A percentile compares a stretch with the other conserved stretches of the same genome.
These are phyloP conservation scores for Drosophila stalkeri DNA, from an alignment of 2,888 invertebrate genomes.

Conservation along the genomic window DNA sequence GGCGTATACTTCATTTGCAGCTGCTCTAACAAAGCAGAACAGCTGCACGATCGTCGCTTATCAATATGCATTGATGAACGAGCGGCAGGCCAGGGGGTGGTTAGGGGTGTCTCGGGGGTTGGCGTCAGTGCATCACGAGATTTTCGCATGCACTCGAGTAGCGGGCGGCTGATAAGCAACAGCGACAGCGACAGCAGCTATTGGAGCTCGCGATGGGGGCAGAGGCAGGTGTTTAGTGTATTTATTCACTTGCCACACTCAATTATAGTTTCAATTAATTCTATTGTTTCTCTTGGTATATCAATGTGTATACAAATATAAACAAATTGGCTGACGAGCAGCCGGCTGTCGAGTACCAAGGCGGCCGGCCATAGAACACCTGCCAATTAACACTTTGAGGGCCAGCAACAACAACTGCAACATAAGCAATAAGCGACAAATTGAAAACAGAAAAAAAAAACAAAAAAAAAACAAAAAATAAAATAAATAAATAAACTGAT, in stretches of 20 bases:
- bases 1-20: slow-evolving; percentile 42
- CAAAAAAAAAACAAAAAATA: background rate
- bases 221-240: slow-evolving; percentile 11
- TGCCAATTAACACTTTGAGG: slow-evolving; percentile 39
- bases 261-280: slow-evolving; percentile 31
- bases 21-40: slow-evolving; percentile 1
- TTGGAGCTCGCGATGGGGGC: background rate
- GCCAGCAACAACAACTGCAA: slow-evolving; percentile 10
- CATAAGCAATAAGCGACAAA: background rate
- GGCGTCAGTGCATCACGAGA: slow-evolving; percentile 41
- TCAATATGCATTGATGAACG: slow-evolving; percentile 27
- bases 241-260: background rate
- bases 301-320: slow-evolving; percentile 8
- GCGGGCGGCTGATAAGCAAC: slow-evolving; percentile 27
- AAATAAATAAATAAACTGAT: slow-evolving; percentile 2
- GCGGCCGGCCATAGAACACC: slow-evolving; percentile 17
- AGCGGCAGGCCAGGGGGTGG: too few species aligned
- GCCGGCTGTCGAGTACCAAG: slow-evolving; percentile 9
- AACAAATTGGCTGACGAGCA: slow-evolving; percentile 17
- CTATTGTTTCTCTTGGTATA: slow-evolving; percentile 25
- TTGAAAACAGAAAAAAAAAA: background rate
- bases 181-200: slow-evolving; percentile 14
- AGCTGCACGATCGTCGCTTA: slow-evolving; percentile 25
- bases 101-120: background rate
- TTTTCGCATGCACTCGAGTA: slow-evolving; percentile 37